These are phyloP conservation scores for Agrotis exclamationis DNA, from an alignment of 2,888 invertebrate species.

Conservation along the genomic window DNA sequence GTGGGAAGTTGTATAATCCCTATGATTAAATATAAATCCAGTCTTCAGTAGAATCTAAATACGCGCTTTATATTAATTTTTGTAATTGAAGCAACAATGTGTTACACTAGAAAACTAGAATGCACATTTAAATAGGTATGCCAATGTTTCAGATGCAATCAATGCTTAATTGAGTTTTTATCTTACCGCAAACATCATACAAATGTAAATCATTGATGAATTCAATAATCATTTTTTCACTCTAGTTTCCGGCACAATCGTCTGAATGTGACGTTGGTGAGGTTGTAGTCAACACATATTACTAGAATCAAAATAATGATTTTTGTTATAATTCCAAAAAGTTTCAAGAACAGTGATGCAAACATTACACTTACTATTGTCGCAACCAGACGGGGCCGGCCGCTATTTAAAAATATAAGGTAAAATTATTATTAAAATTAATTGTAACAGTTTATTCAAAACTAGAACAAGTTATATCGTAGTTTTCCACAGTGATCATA, in stretches of 20 bases:
- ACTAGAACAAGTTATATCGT: slow-evolving; percentile 34
- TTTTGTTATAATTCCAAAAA: not conserved
- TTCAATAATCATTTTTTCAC: not conserved
- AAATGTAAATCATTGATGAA: not conserved
- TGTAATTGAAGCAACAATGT: not conserved
- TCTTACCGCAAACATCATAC: not conserved
- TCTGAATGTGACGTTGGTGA: not conserved
- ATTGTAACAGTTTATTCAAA: slow-evolving; percentile 16
- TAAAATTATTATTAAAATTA: slow-evolving; percentile 1
- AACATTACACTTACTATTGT: slow-evolving; percentile 4
- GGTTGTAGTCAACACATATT: not conserved
- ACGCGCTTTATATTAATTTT: not conserved
- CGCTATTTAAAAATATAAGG: slow-evolving; percentile 23
- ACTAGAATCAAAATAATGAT: not conserved
- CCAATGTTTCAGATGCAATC: not conserved
- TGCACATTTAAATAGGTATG: not conserved
- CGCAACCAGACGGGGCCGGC: not conserved
- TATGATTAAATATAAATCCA: slow-evolving; percentile 3
- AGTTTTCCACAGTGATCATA: slow-evolving; percentile 1
- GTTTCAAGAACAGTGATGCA: not conserved
- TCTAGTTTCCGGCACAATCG: not conserved
- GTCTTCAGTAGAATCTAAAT: not conserved
- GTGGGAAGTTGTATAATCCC: not conserved
- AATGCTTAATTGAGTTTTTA: not conserved
- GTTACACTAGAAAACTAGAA: not conserved